Evolutionary conservation across 2,888 invertebrate species (phyloP).

Genomic region (Papilio protenor): DNA sequence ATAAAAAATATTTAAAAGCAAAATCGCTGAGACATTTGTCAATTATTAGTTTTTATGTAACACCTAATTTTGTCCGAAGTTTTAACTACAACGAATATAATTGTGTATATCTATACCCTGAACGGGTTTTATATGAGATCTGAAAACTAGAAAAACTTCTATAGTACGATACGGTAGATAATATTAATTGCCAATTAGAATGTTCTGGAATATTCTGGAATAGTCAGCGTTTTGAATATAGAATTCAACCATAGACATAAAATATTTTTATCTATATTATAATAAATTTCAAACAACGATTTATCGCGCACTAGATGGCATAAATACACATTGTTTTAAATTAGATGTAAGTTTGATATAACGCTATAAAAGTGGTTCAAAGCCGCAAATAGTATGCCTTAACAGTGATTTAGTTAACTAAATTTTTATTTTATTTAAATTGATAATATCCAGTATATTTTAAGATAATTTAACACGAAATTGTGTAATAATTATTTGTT

Average conservation of each 20-base stretch:
- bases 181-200: background rate
- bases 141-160: background rate
- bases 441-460: slow-evolving; percentile 55
- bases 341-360: slow-evolving; percentile 27
- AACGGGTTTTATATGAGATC: slow-evolving; percentile 1
- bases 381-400: slow-evolving; percentile 46
- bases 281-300: slow-evolving; percentile 9
- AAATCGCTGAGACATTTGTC: background rate
- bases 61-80: background rate
- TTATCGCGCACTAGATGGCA: background rate
- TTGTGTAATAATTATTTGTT: slow-evolving; percentile 77
- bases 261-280: background rate
- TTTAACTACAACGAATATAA: slow-evolving; percentile 13
- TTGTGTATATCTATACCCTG: background rate
- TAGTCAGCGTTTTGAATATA: background rate
- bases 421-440: slow-evolving; percentile 35
- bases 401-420: slow-evolving; percentile 56
- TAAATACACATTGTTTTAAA: slow-evolving; percentile 12
- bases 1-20: background rate
- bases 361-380: slow-evolving; percentile 47
- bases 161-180: background rate
- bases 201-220: background rate
- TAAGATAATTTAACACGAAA: slow-evolving; percentile 62
- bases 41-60: slow-evolving; percentile 6
- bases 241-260: background rate